Evolutionary conservation across 2,888 invertebrate species (phyloP), one percentile per base, ranked within the genome.

Genomic region (Lasioglossum zephyrum): DNA sequence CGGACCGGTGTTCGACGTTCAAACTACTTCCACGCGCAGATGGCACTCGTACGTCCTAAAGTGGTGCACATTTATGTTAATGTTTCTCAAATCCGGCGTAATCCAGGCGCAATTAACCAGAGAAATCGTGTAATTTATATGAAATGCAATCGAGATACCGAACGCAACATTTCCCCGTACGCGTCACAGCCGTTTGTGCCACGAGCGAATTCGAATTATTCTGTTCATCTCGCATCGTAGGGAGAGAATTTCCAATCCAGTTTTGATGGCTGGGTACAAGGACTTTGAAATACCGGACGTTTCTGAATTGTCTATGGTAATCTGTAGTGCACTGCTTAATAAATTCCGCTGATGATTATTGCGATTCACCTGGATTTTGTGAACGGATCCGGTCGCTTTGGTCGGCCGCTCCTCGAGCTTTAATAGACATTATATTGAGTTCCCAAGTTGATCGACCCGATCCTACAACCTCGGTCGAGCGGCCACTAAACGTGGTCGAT

Each of bases 401-500:
- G 89, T 79, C 75, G 31, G 31, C 31, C 22, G 69, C 8, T 22
- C 39, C 36, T 69, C n/a, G 47, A 63, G 90, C 86, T 90, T 90
- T 90, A 89, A 82, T 84, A 69, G 73, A 83, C 79, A 88, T 87
- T 90, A 89, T 86, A 81, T 76, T 78, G 83, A 80, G 84, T 84
- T 84, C 80, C 57, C 86, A 75, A 87, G 86, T 89, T 89, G 87
- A 91, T 89, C 83, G 82, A 85, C 82, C 79, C 57, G 72, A 77
- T 80, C 79, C 69, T 22, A 49, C n/a, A 41, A 49, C 60, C n/a
- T 74, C 69, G 41, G 44, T 39, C 49, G 26, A 73, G 74, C 41
- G 36, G 69, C 77, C 18, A 26, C 76, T 79, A 76, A 76, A 60
- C 82, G 77, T 73, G 69, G 79, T 77, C 81, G n/a, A 84, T 85